Conservation (phyloP, 2,888 invertebrate genomes). For the Macrosoma leucophasiata region DNA sequence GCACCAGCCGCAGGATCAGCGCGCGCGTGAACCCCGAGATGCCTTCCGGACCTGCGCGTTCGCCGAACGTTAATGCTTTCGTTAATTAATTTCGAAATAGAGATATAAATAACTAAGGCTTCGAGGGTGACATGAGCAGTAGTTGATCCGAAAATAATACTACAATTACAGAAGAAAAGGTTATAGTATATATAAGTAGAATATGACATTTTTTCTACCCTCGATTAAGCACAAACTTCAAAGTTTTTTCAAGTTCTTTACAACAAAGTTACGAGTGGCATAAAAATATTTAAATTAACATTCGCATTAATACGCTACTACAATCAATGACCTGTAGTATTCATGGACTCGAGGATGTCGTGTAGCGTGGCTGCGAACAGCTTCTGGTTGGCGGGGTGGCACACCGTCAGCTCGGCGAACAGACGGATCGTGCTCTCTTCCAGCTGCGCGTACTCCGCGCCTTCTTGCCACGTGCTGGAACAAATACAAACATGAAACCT, state of each 20-base stretch:
- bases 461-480: slow-evolving; percentile 61
- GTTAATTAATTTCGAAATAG: neutral
- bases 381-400: slow-evolving; percentile 89
- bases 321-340: too few species aligned
- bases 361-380: slow-evolving; percentile 87
- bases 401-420: slow-evolving; percentile 88
- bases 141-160: too few species aligned
- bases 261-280: too few species aligned
- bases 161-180: too few species aligned
- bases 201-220: too few species aligned
- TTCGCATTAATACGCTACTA: too few species aligned
- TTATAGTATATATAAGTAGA: too few species aligned
- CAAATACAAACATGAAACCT: too few species aligned
- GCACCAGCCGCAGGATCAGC: slow-evolving; percentile 87
- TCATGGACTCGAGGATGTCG: slow-evolving; percentile 80
- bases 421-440: slow-evolving; percentile 88
- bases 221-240: too few species aligned
- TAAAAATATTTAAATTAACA: too few species aligned
- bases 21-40: slow-evolving; percentile 93
- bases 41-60: slow-evolving; percentile 55
- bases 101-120: neutral
- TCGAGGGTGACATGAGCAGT: too few species aligned
- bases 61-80: neutral
- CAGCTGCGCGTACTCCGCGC: slow-evolving; percentile 72
- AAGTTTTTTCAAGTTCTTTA: too few species aligned